Evolutionary conservation across 2,888 invertebrate genomes (phyloP).

Genomic region (Epiblema foenella): DNA sequence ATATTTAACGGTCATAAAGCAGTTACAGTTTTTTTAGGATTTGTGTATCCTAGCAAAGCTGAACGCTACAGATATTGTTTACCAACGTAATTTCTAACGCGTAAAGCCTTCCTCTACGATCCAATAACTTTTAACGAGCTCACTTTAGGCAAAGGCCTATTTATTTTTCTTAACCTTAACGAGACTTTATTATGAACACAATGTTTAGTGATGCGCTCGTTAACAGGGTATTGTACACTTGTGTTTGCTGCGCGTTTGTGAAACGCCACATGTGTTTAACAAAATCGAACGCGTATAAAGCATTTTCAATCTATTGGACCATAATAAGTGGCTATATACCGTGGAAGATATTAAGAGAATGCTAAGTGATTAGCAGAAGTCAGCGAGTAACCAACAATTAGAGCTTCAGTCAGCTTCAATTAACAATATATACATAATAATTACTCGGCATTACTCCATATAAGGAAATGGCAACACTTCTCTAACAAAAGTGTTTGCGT

Average conservation of each 20-base stretch:
- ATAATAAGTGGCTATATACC: slow-evolving; percentile 31
- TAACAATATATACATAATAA: slow-evolving; percentile 53
- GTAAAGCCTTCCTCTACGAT: background rate
- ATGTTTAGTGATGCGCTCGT: slow-evolving; percentile 38
- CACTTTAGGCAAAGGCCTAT: slow-evolving; percentile 18
- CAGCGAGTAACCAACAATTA: slow-evolving; percentile 66
- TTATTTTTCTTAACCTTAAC: slow-evolving; percentile 30
- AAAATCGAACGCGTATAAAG: slow-evolving; percentile 7
- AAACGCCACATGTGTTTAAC: slow-evolving; percentile 4
- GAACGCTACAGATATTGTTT: background rate
- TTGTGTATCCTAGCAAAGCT: background rate
- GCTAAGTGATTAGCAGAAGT: slow-evolving; percentile 67
- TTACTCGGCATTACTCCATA: slow-evolving; percentile 49
- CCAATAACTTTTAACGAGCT: slow-evolving; percentile 22
- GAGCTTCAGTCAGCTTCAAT: slow-evolving; percentile 63
- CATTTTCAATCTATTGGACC: background rate
- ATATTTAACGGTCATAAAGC: background rate
- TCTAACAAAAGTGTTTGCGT: slow-evolving; percentile 53
- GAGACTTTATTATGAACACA: slow-evolving; percentile 26
- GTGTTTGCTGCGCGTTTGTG: background rate
- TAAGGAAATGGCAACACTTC: slow-evolving; percentile 60
- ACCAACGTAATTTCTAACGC: background rate
- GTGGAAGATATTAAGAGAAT: slow-evolving; percentile 57
- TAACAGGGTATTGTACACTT: slow-evolving; percentile 36
- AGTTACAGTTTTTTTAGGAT: background rate